A percentile compares a stretch with the other conserved stretches of the same genome.
phyloP scores from a whole-genome alignment of 2,113 vertebrate genomes.

The Poicephalus meyeri region DNA sequence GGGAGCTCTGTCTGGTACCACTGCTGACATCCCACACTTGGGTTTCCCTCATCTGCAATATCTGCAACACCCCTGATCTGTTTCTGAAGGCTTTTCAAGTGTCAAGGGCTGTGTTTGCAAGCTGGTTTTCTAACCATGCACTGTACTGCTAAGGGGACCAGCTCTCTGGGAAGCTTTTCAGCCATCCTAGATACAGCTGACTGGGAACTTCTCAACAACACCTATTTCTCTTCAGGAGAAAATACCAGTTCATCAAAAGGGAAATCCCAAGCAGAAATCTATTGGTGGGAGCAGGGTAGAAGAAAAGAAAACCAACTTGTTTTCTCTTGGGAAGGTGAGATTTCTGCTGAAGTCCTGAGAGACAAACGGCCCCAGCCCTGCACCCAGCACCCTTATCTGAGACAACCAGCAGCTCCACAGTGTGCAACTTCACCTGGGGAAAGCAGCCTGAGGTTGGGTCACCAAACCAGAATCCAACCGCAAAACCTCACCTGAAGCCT shows the following conservation, averaged over 20 bases:
- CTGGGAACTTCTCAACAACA: neutral
- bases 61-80: neutral
- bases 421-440: neutral
- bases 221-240: neutral
- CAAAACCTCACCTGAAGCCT: rapidly evolving
- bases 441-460: neutral
- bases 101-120: rapidly evolving
- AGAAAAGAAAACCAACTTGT: neutral
- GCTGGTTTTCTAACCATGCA: neutral
- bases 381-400: neutral
- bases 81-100: neutral
- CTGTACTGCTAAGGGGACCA: neutral
- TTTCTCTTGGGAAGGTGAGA: neutral
- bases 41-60: rapidly evolving
- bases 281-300: neutral
- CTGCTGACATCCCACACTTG: rapidly evolving
- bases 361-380: rapidly evolving
- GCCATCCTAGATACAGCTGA: neutral
- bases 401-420: neutral
- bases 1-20: neutral
- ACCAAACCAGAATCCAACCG: neutral
- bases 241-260: neutral
- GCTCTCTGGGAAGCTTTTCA: neutral
- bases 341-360: neutral
- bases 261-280: neutral